Conservation (phyloP, 2,888 invertebrate species). For the Athalia circularis region DNA sequence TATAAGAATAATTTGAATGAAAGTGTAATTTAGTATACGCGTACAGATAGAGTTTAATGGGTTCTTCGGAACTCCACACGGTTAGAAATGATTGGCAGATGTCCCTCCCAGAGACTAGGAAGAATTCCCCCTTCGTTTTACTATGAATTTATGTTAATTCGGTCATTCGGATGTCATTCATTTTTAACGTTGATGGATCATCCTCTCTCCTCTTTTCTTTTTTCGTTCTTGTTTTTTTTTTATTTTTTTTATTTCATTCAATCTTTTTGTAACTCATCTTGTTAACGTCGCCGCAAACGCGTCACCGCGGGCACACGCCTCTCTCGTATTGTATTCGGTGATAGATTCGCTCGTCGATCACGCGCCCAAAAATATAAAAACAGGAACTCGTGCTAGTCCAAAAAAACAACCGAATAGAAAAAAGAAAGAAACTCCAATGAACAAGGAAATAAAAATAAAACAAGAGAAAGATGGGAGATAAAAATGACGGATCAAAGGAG, state of each 20-base stretch:
- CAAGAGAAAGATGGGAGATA: neutral
- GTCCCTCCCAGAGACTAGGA: constrained; percentile 25
- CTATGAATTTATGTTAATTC: constrained; percentile 43
- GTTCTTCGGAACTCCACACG: constrained; percentile 25
- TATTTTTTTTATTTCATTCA: constrained; percentile 20
- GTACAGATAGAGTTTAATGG: constrained; percentile 24
- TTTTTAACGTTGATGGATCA: constrained; percentile 42
- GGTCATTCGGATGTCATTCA: constrained; percentile 38
- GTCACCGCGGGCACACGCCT: constrained; percentile 32
- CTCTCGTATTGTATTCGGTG: constrained; percentile 23
- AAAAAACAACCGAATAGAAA: neutral
- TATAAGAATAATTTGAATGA: constrained; percentile 35
- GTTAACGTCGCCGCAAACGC: neutral
- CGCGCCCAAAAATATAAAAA: neutral
- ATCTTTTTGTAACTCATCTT: constrained; percentile 44
- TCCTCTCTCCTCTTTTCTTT: neutral
- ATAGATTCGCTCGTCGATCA: constrained; percentile 44
- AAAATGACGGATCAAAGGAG: neutral
- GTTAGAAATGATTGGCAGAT: constrained; percentile 37
- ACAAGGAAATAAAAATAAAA: neutral
- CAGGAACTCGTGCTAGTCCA: neutral
- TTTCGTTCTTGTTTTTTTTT: neutral
- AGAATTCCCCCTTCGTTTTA: constrained; percentile 16
- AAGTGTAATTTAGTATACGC: constrained; percentile 32
- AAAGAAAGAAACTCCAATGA: neutral